Conservation (phyloP, 2,797 vertebrate genomes). For the Holocentrus rufus region DNA sequence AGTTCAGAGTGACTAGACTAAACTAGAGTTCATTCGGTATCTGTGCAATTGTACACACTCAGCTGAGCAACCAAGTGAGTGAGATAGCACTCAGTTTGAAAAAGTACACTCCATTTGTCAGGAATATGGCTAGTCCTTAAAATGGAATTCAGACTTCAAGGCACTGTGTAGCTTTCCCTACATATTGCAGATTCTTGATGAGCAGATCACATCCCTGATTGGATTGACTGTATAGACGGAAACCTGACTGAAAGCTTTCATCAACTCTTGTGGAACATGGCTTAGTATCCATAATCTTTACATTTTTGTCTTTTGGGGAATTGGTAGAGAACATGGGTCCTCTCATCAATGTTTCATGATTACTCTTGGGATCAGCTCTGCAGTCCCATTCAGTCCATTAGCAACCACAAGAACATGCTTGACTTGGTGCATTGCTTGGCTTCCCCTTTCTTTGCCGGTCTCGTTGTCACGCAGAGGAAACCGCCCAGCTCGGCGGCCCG, state of each 20-base stretch:
- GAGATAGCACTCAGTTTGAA: too few relatives aligned
- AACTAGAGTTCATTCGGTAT: too few relatives aligned
- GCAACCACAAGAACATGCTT: slow-evolving; percentile 33
- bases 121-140: neutral
- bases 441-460: slow-evolving; percentile 2
- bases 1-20: too few relatives aligned
- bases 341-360: slow-evolving; percentile 59
- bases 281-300: slow-evolving; percentile 24
- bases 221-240: slow-evolving; percentile 4
- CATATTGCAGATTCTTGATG: neutral
- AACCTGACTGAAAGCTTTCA: slow-evolving; percentile 21
- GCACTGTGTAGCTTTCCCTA: neutral
- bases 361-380: slow-evolving; percentile 5
- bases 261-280: slow-evolving; percentile 21
- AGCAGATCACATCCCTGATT: neutral
- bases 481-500: neutral
- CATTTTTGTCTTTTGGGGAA: slow-evolving; percentile 12
- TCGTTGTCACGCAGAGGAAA: slow-evolving; percentile 18
- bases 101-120: too few relatives aligned
- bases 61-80: too few relatives aligned
- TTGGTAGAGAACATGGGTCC: slow-evolving; percentile 24
- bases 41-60: too few relatives aligned
- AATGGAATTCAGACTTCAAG: slow-evolving; percentile 6
- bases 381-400: slow-evolving; percentile 53
- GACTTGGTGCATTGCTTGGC: slow-evolving; percentile 11